phyloP scores from a whole-genome alignment of 1,140 invertebrate species.

The Potamilus streckersoni region DNA sequence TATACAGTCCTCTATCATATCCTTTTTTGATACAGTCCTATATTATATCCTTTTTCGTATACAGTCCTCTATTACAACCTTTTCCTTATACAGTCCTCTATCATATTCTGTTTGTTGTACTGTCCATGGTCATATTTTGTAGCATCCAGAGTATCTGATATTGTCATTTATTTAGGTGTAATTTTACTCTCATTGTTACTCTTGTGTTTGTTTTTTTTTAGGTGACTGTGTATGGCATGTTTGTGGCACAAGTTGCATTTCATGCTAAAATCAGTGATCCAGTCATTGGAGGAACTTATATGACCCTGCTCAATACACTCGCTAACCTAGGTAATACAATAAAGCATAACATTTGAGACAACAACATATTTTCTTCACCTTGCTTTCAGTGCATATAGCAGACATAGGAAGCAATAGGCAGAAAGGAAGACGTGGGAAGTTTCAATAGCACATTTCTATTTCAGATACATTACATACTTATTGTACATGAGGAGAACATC shows the following conservation, averaged over 20 bases:
- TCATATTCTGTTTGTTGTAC: too few relatives aligned
- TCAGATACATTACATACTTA: neutral
- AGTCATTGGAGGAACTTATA: constrained; percentile 96
- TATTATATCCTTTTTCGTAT: too few relatives aligned
- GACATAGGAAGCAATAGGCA: neutral
- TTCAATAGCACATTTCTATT: neutral
- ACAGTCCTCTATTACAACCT: too few relatives aligned
- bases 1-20: too few relatives aligned
- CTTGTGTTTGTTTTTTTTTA: constrained; percentile 36
- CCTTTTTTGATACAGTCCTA: too few relatives aligned
- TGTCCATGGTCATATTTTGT: too few relatives aligned
- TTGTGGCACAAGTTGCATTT: constrained; percentile 83
- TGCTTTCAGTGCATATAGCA: neutral
- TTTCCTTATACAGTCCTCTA: too few relatives aligned
- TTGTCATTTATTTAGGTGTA: too few relatives aligned
- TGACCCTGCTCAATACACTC: constrained; percentile 98
- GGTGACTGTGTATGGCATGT: constrained; percentile 75
- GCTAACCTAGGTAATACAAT: constrained; percentile 81
- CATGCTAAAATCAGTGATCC: constrained; percentile 90
- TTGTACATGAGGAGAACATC: too few relatives aligned
- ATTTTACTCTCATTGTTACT: too few relatives aligned
- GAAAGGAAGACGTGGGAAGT: neutral
- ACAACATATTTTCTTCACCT: neutral
- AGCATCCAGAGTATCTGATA: too few relatives aligned
- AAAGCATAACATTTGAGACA: neutral